Conservation (phyloP, 2,797 vertebrate species). For the Argentina silus region DNA sequence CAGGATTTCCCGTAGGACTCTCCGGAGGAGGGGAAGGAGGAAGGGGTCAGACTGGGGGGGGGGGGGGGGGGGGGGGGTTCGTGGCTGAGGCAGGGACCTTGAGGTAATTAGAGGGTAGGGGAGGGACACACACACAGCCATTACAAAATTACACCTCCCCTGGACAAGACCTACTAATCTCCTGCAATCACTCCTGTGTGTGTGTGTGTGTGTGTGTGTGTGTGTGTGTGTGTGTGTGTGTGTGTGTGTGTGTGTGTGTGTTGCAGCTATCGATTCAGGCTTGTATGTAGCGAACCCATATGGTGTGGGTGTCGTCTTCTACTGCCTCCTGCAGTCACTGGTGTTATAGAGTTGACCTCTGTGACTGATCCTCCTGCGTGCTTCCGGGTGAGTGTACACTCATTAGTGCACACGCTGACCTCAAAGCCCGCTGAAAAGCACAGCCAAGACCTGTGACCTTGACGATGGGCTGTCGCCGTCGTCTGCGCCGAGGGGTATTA, state of each 20-base stretch:
- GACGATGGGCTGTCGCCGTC: not conserved
- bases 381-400: not conserved
- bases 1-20: too few species aligned
- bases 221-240: not conserved
- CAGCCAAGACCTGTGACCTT: not conserved
- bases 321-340: not conserved
- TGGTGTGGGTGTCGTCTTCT: not conserved
- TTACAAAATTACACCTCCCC: not conserved
- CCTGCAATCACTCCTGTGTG: not conserved
- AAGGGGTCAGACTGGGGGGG: too few species aligned
- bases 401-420: constrained; percentile 1
- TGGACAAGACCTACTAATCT: not conserved
- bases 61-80: too few species aligned
- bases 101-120: too few species aligned
- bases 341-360: not conserved
- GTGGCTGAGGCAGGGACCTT: too few species aligned
- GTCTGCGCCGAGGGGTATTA: not conserved
- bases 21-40: too few species aligned
- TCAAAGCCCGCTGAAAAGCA: not conserved
- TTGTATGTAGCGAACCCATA: not conserved
- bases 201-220: not conserved
- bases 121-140: not conserved
- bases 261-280: not conserved
- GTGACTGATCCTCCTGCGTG: not conserved
- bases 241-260: not conserved